phyloP scores from a whole-genome alignment of 2,888 invertebrate species.

The Plemyria rubiginata region DNA sequence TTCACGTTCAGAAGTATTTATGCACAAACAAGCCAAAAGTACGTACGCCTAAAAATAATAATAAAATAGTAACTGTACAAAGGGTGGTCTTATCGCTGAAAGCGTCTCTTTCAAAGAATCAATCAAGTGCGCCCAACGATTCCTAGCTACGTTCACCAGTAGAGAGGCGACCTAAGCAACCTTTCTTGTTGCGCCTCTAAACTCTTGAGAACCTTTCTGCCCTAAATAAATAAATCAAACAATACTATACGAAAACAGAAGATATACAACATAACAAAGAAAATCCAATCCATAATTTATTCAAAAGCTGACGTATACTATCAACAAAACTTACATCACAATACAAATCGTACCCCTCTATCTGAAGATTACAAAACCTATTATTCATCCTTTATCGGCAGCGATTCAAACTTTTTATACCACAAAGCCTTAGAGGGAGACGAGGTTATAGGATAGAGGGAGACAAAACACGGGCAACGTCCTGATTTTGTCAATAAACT shows the following conservation, averaged over 20 bases:
- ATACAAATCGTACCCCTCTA: conserved; percentile 27
- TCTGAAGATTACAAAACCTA: conserved; percentile 27
- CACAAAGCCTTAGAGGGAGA: conserved; percentile 39
- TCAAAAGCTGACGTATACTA: conserved; percentile 15
- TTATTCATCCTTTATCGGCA: conserved; percentile 33
- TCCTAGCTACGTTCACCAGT: no score
- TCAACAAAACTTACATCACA: conserved; percentile 25
- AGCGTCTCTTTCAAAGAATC: no score
- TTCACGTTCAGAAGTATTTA: no score
- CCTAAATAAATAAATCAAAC: not conserved
- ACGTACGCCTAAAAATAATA: no score
- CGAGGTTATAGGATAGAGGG: conserved; percentile 41
- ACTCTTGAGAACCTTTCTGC: not conserved
- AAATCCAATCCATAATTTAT: conserved; percentile 17
- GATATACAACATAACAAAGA: conserved; percentile 2
- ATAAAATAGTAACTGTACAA: no score
- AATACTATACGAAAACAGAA: conserved; percentile 5
- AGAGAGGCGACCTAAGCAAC: no score
- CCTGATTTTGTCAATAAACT: conserved; percentile 84
- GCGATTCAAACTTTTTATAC: conserved; percentile 25
- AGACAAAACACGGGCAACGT: conserved; percentile 69
- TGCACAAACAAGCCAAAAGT: no score
- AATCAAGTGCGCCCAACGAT: no score
- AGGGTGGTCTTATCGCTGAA: no score
- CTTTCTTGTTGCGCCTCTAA: no score